Evolutionary conservation across 2,888 invertebrate genomes (phyloP), one percentile per base, ranked within the genome.

Genomic region (Luperina nickerlii): DNA sequence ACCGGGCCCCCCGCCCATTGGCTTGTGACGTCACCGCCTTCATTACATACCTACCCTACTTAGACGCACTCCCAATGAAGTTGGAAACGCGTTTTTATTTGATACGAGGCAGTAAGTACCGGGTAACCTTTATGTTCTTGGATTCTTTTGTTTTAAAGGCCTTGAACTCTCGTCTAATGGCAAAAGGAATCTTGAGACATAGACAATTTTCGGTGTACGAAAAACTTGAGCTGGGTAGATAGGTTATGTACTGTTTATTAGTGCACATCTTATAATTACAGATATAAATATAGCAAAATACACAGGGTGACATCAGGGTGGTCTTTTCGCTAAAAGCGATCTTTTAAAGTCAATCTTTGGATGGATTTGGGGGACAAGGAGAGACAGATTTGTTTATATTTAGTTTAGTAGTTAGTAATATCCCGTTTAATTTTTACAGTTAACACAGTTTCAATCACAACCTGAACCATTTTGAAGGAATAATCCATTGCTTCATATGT

Each of bases 1-100:
- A 89, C 80, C 83, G 86, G 81, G 89, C 92, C 91, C 90, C 91
- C 90, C 92, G 89, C 90, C 91, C 93, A 92, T 92, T 92, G 90
- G 90, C 87, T 87, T 73, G 90, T 93, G 93, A 93, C 93, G 93
- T 93, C 93, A 94, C 76, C 80, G 77, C 78, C 83, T 83, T 74
- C 81, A 73, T 70, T 76, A 86, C 74, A 76, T 51, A 82, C 72
- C 70, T 65, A 71, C 60, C 67, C 75, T 72, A 68, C 57, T 80
- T 75, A 75, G 78, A 85, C 78, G 81, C 69, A 78, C 68, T 78
- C 76, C 73, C 63, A 76, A 68, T 65, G 68, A 60, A 78, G 74
- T 76, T 72, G 38, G 78, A 78, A 76, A 67, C 48, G 66, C 67
- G 67, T 66, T 78, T 81, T 86, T 72, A 78, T 82, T 71, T 51